Evolutionary conservation across 1,140 invertebrate species (phyloP).

Genomic region (Pinna nobilis): DNA sequence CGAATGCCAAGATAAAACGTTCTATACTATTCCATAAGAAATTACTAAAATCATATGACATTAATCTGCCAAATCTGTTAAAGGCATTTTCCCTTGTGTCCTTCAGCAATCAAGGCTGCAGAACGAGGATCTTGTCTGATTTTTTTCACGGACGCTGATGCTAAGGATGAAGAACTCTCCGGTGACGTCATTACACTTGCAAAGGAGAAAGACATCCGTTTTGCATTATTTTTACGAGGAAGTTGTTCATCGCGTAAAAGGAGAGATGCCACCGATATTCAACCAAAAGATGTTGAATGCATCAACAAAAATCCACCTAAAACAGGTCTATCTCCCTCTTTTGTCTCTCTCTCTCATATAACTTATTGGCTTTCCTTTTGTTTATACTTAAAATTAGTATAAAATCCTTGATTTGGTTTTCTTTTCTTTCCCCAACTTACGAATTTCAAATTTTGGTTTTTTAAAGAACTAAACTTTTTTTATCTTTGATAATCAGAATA

Average conservation of each 20-base stretch:
- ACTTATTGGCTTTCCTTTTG: not conserved
- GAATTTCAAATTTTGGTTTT: no score
- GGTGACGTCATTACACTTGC: not conserved
- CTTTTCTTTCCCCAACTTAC: no score
- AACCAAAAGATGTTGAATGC: not conserved
- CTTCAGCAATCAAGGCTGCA: slow-evolving; percentile 4
- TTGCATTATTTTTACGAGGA: slow-evolving; percentile 14
- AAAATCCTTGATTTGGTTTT: no score
- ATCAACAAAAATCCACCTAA: not conserved
- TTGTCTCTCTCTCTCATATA: not conserved
- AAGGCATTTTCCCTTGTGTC: not conserved
- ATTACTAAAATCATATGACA: not conserved
- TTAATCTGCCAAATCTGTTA: not conserved
- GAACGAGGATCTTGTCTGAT: slow-evolving; percentile 21
- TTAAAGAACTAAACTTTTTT: no score
- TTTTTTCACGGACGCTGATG: slow-evolving; percentile 27
- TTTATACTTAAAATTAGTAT: no score
- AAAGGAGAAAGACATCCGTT: slow-evolving; percentile 6
- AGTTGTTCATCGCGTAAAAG: not conserved
- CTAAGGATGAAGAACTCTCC: slow-evolving; percentile 15
- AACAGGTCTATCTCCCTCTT: not conserved
- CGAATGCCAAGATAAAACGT: no score
- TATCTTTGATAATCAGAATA: no score
- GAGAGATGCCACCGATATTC: not conserved
- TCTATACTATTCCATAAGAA: not conserved